Base-by-base conservation (phyloP, 1,140 invertebrate species). In the Hylaeus volcanicus region DNA sequence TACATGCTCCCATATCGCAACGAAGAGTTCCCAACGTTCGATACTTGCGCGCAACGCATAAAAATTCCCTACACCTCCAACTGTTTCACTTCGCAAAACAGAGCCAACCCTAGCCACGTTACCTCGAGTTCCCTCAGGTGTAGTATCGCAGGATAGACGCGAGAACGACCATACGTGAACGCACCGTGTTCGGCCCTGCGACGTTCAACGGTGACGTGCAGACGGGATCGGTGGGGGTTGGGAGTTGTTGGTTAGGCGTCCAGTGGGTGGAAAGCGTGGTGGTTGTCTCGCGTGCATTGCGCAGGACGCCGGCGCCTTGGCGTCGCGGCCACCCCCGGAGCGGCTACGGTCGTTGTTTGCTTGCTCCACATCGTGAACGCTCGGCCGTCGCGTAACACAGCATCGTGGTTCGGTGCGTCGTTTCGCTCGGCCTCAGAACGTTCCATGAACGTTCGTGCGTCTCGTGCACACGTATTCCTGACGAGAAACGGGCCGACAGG, bases 241-340 rank as follows among this genome's bases (percentile, higher is more conserved):
- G 39, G 26, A 12, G 41, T 26, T 48, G 26, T 26, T 26, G 45
- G 66, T 39, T n/a, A 61, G 84, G 68, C 26, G 26, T 26, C 26
- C 26, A 26, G 26, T 26, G 75, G 69, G 66, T 74, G 85, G 51
- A 43, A 74, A 74, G 65, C 64, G 81, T 82, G 84, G 51, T 74
- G 64, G 55, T 43, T 64, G 78, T 77, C 83, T 82, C 70, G 66
- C 48, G 12, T 71, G 65, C 77, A 88, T 74, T 84, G 86, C 86
- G 86, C 86, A 87, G 82, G 85, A 88, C 86, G 77, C 48, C 76
- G 74, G 80, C 81, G 87, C 81, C 66, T 58, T 68, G 74, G 82
- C 77, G 81, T 78, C 81, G 70, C 79, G 75, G 55, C 73, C 83
- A 80, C 80, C 76, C 78, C 70, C 71, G 66, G 26, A 64, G 65